These are phyloP conservation scores for Neoitamus cyanurus DNA, from an alignment of 2,888 invertebrate genomes.

Conservation along the genomic window DNA sequence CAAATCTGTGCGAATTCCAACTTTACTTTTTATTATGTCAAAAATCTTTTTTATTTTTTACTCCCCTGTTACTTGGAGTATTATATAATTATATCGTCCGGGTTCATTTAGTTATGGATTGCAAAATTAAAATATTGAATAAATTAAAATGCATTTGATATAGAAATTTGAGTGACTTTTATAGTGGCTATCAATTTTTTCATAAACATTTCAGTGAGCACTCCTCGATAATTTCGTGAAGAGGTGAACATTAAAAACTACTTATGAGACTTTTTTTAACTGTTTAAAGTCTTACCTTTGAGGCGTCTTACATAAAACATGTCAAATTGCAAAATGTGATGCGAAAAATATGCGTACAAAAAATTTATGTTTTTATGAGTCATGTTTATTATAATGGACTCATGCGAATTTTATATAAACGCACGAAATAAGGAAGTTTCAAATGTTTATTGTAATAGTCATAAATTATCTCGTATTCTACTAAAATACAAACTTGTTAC, in stretches of 20 bases:
- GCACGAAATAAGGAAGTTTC: no score
- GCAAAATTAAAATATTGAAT: neutral
- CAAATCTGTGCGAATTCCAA: neutral
- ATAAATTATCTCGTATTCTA: no score
- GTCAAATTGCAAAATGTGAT: neutral
- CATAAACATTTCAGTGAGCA: neutral
- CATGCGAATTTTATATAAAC: no score
- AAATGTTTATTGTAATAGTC: no score
- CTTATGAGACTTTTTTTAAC: neutral
- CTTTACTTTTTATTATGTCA: neutral
- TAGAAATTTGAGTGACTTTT: neutral
- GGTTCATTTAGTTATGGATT: neutral
- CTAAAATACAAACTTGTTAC: no score
- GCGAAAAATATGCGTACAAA: neutral
- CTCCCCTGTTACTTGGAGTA: neutral
- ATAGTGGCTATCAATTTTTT: neutral
- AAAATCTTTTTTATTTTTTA: neutral
- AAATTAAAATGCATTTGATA: neutral
- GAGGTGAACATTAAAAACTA: neutral
- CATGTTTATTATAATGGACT: neutral
- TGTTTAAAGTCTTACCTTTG: neutral
- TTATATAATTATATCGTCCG: neutral
- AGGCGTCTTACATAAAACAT: neutral
- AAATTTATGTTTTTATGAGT: neutral
- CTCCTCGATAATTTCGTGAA: neutral